Evolutionary conservation across 2,797 vertebrate species (phyloP).

Genomic region (Potorous gilbertii): DNA sequence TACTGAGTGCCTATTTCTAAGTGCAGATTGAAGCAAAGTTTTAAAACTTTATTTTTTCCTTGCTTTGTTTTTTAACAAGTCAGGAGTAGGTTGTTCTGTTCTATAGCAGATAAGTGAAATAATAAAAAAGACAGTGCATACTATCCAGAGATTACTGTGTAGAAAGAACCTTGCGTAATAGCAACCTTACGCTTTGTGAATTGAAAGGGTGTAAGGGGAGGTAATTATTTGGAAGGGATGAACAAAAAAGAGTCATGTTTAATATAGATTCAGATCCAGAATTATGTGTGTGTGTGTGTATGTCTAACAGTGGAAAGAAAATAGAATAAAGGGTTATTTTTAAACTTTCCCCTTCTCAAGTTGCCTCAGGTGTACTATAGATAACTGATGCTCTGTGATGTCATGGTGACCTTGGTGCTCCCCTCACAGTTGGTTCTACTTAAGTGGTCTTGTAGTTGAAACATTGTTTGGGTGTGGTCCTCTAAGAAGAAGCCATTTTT

Average conservation of each 20-base stretch:
- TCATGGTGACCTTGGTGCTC: background rate
- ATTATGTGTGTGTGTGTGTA: background rate
- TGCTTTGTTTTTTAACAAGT: background rate
- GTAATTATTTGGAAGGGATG: background rate
- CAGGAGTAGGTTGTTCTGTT: background rate
- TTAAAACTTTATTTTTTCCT: background rate
- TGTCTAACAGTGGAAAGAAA: background rate
- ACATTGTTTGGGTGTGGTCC: background rate
- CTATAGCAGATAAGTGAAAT: background rate
- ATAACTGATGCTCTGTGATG: background rate
- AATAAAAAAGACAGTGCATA: background rate
- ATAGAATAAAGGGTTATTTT: background rate
- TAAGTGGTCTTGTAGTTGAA: background rate
- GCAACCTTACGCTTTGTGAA: background rate
- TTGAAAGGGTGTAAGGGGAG: background rate
- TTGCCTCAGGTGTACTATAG: background rate
- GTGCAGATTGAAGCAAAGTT: background rate
- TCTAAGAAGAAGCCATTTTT: background rate
- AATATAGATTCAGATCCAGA: background rate
- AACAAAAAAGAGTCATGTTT: background rate
- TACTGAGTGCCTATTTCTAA: background rate
- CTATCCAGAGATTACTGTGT: background rate
- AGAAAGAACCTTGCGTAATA: background rate
- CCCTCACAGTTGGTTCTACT: background rate
- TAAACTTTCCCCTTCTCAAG: background rate